Evolutionary conservation across 2,797 vertebrate genomes (phyloP).

Genomic region (Phataginus tricuspis): DNA sequence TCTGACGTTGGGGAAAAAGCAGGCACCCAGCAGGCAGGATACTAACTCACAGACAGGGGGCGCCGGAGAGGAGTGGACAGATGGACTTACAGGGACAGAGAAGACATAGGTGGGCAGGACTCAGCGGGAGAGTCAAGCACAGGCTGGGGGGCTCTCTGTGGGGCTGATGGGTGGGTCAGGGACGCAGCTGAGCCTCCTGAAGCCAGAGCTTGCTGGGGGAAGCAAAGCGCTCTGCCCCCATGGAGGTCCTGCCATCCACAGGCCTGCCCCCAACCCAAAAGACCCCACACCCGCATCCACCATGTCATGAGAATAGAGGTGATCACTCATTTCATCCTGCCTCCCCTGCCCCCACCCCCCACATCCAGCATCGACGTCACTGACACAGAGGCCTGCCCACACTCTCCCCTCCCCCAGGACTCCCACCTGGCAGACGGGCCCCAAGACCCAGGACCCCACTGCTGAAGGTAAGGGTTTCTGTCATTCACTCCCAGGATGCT

Average conservation of each 20-base stretch:
- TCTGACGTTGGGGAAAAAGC: not conserved
- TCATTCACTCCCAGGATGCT: constrained; percentile 1
- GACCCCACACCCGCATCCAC: not conserved
- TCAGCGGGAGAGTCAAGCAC: not conserved
- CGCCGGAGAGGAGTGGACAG: no score
- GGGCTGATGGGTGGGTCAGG: not conserved
- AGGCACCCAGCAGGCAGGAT: not conserved
- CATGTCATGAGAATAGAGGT: not conserved
- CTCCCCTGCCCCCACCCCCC: fast-evolving
- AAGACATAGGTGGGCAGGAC: not conserved
- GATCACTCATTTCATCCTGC: not conserved
- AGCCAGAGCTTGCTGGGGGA: not conserved
- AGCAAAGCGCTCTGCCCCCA: fast-evolving
- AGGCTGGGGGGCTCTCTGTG: no score
- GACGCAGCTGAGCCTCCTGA: no score
- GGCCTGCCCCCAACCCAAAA: fast-evolving
- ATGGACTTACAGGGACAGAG: not conserved
- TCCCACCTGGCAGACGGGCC: not conserved
- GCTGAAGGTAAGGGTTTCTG: not conserved
- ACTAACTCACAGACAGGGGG: not conserved
- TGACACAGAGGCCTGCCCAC: not conserved
- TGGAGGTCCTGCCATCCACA: no score
- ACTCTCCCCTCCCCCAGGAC: not conserved
- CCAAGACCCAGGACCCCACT: not conserved
- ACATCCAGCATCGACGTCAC: fast-evolving